Base-by-base conservation (phyloP, 2,113 vertebrate species). In the Carollia perspicillata region DNA sequence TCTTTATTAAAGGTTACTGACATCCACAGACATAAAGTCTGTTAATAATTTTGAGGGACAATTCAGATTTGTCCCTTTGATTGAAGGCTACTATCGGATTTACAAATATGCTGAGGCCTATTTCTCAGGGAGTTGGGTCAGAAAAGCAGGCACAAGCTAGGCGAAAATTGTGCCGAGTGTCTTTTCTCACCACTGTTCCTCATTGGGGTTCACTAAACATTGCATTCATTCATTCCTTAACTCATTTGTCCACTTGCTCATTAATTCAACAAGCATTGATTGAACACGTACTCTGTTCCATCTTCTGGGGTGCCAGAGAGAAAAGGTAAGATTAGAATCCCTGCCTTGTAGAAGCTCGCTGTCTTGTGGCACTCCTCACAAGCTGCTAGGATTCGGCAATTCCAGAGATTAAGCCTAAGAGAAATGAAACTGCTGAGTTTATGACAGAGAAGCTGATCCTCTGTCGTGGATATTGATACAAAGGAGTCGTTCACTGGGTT, bases 371-470 rank as follows among this genome's bases (percentile, higher is more conserved):
- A 1, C 3, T 80, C 37, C 13, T 69, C 10, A 30, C 10, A 33
- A 87, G 33, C 26, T 79, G 10, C 11, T 88, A 33, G 69, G 26
- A 88, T 90, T 95, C 42, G 75, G 10, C 5, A 47, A 44, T 75
- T 74, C 79, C 2, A 69, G 26, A 68, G 33, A 69, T 40, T 74
- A 91, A 91, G 33, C 7, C 23, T 28, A 90, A 47, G n/a, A 84
- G 86, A 90, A 94, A 95, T 90, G 26, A 88, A 95, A 88, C 23
- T 88, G 71, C 2, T 23, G 37, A 35, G 42, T 72, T 91, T 78
- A 94, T 60, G n/a, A 84, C 17, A 63, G 60, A 74, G 5, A 37
- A 37, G 65, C 86, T 89, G 26, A 68, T 84, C 26, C 74, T 58
- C 69, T 49, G 22, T 71, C 42, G 68, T 81, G 23, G 26, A 26